Evolutionary conservation across 2,888 invertebrate genomes (phyloP).

Genomic region (Amphipoea lucens): DNA sequence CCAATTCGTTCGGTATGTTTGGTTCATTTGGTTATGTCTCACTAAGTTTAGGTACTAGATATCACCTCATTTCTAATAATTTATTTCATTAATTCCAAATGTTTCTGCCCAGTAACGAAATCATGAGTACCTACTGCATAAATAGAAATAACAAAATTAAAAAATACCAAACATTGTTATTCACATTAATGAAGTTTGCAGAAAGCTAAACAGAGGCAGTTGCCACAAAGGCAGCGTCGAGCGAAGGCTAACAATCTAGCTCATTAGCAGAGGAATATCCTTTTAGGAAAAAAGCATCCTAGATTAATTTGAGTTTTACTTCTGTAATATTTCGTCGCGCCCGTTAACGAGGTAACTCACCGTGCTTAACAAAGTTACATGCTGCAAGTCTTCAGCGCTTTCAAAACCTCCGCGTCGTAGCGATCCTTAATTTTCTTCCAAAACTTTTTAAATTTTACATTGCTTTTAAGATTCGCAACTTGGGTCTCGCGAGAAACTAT

Average conservation of each 20-base stretch:
- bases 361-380: constrained; percentile 84
- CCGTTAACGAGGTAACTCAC: constrained; percentile 86
- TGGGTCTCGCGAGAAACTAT: constrained; percentile 77
- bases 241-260: constrained; percentile 80
- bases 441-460: constrained; percentile 86
- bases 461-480: constrained; percentile 80
- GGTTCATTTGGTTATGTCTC: not conserved
- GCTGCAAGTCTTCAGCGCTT: constrained; percentile 81
- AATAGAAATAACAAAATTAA: not conserved
- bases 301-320: constrained; percentile 84
- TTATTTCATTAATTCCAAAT: not conserved
- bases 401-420: constrained; percentile 74
- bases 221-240: constrained; percentile 76
- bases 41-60: not conserved
- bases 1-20: not conserved
- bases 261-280: constrained; percentile 82
- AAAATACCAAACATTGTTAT: constrained; percentile 54
- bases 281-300: constrained; percentile 78
- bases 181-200: constrained; percentile 75
- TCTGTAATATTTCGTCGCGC: constrained; percentile 80
- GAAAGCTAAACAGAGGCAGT: constrained; percentile 75
- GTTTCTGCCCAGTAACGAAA: not conserved
- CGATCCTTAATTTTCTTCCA: constrained; percentile 85
- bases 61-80: not conserved
- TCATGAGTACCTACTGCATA: not conserved